These are phyloP conservation scores for Mantis religiosa DNA, from an alignment of 2,888 invertebrate species.

Conservation along the genomic window DNA sequence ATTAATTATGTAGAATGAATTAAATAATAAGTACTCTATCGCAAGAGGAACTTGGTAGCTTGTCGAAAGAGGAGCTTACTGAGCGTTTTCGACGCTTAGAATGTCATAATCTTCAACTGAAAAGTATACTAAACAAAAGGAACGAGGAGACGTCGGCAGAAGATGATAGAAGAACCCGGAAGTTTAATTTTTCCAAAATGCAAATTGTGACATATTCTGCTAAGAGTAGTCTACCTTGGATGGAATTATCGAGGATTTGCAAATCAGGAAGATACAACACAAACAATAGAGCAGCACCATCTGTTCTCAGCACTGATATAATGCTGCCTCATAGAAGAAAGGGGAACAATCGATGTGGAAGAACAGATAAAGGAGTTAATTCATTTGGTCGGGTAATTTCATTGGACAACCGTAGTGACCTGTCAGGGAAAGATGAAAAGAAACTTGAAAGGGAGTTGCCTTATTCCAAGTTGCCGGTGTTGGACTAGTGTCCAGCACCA, in stretches of 20 bases:
- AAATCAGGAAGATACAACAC: conserved; percentile 73
- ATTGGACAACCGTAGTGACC: no score
- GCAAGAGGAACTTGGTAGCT: conserved; percentile 46
- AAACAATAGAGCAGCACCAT: conserved; percentile 83
- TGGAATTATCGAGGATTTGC: conserved; percentile 91
- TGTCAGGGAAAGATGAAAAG: no score
- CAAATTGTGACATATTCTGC: conserved; percentile 71
- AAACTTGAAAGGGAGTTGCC: no score
- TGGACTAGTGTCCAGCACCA: no score
- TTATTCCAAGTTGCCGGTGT: no score
- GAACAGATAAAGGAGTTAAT: conserved; percentile 98
- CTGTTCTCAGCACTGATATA: conserved; percentile 78
- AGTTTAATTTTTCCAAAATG: conserved; percentile 64
- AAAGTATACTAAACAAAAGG: conserved; percentile 56
- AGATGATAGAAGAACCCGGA: conserved; percentile 34
- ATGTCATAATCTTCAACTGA: conserved; percentile 73
- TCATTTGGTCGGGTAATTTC: conserved; percentile 75
- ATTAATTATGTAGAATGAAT: conserved; percentile 11
- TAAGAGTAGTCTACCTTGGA: conserved; percentile 86
- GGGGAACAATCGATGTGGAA: conserved; percentile 81
- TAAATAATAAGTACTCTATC: conserved; percentile 39
- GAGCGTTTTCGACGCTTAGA: conserved; percentile 66
- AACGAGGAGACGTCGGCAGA: conserved; percentile 36
- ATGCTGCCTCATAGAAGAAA: conserved; percentile 75
- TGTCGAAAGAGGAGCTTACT: conserved; percentile 54